phyloP scores from a whole-genome alignment of 2,113 vertebrate species.

The Melanocharis versteri region DNA sequence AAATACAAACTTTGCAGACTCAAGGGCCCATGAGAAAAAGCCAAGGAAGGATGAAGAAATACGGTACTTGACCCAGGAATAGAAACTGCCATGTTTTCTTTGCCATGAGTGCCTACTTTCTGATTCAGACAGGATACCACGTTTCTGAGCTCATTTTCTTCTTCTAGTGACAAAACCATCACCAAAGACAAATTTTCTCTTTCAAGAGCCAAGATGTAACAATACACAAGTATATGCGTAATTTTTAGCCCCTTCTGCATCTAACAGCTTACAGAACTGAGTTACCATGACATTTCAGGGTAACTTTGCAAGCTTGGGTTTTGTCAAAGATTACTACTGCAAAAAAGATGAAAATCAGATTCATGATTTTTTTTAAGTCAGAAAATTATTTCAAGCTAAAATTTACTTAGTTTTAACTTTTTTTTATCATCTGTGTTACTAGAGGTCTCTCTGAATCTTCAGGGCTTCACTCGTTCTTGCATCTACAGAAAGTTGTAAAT shows the following conservation, averaged over 20 bases:
- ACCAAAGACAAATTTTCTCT: background rate
- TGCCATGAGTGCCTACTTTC: background rate
- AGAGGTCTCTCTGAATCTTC: background rate
- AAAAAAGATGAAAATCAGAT: background rate
- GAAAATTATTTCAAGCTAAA: background rate
- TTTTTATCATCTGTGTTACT: background rate
- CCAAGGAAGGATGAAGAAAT: background rate
- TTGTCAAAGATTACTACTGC: background rate
- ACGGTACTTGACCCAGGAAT: background rate
- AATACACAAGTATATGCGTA: background rate
- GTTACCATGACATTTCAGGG: background rate
- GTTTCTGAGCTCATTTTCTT: background rate
- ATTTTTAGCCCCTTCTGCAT: background rate
- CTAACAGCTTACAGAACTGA: background rate
- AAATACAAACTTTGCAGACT: background rate
- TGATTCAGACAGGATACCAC: background rate
- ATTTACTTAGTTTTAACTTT: background rate
- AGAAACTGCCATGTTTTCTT: background rate
- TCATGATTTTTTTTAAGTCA: background rate
- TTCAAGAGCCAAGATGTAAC: background rate
- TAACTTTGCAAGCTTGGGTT: background rate
- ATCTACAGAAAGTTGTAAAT: background rate
- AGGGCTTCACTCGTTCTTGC: background rate
- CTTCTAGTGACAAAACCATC: background rate
- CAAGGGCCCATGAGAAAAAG: background rate